Base-by-base conservation (phyloP, 2,888 invertebrate genomes). In the Callyntrura sp. region DNA sequence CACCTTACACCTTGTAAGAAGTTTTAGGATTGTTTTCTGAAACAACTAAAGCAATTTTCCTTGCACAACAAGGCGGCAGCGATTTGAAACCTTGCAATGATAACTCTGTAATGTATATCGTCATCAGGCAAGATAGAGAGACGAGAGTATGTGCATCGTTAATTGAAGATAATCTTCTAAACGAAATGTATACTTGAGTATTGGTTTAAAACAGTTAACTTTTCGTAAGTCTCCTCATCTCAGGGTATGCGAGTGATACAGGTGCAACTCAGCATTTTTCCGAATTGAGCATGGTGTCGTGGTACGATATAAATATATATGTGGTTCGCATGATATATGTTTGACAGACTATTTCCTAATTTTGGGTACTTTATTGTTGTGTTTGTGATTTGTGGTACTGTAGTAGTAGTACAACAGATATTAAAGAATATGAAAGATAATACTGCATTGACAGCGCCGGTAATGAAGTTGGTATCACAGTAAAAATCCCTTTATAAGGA, bases 401-500 rank as follows among this genome's bases (percentile, higher is more conserved):
- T n/a, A n/a, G n/a, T n/a, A n/a, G n/a, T n/a, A n/a, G n/a, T n/a
- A 35, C 35, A 35, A 6, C 35, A 35, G 6, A 35, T 35, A 35
- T 35, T 35, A 35, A 35, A 35, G 6, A 4, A 35, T 6, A 35
- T 35, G 35, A 35, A 35, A 12, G 68, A 25, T 17, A 6, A 6
- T n/a, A 6, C 60, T 60, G 17, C n/a, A n/a, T 14, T 48, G 48
- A 6, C 48, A 28, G 9, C 9, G 70, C 25, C 9, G 14, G 12
- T 20, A 70, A 12, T 70, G 12, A 9, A 23, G n/a, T 62, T 23
- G 11, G 2, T 20, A 4, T 62, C 62, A n/a, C n/a, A 62, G 17
- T 23, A 51, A 78, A 55, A 60, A 48, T 45, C 17, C 83, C 83
- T 83, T 83, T 83, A 83, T 48, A 83, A 83, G 57, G 83, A 45